Evolutionary conservation across 1,140 invertebrate species (phyloP).

Genomic region (Zaprionus ornatus): DNA sequence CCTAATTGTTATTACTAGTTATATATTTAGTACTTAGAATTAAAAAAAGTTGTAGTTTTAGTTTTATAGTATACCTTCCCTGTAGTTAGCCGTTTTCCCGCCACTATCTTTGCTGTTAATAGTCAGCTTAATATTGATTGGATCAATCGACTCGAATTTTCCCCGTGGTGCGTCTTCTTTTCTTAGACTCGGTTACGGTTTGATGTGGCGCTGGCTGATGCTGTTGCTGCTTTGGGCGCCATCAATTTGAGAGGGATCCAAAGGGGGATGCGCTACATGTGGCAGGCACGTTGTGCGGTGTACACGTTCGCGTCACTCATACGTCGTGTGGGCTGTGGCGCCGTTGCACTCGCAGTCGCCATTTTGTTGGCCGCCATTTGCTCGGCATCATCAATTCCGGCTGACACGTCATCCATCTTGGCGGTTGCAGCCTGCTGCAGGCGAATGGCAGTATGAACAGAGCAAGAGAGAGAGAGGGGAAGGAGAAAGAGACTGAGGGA

Average conservation of each 20-base stretch:
- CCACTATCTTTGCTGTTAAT: neutral
- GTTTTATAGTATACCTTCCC: fast-evolving
- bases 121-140: constrained; percentile 3
- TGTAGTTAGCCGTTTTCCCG: neutral
- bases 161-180: constrained; percentile 1
- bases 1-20: neutral
- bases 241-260: neutral
- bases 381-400: constrained; percentile 79
- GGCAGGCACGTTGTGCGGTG: constrained; percentile 34
- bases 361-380: constrained; percentile 72
- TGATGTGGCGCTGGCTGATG: neutral
- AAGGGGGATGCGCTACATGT: constrained; percentile 29
- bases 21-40: neutral
- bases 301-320: constrained; percentile 51
- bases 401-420: constrained; percentile 83
- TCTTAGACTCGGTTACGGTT: neutral
- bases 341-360: constrained; percentile 54
- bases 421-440: constrained; percentile 22
- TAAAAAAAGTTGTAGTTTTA: neutral
- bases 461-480: neutral
- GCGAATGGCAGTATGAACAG: neutral
- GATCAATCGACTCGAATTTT: neutral
- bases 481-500: neutral
- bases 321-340: constrained; percentile 41
- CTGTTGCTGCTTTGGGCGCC: neutral